phyloP scores from a whole-genome alignment of 1,140 invertebrate species.

The Platorchestia sp. region DNA sequence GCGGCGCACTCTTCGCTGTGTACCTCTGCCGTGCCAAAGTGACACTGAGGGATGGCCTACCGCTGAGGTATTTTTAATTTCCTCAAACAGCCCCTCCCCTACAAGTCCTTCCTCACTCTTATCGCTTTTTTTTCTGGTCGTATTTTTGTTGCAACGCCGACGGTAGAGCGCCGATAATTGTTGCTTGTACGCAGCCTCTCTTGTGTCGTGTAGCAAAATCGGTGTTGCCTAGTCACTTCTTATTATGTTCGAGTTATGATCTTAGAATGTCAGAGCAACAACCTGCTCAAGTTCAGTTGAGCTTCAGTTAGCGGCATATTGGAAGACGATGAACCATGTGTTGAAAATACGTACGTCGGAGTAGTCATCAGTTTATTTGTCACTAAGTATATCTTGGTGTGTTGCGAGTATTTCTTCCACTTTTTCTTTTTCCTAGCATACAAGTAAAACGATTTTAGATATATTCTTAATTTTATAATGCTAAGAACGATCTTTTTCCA shows the following conservation, averaged over 20 bases:
- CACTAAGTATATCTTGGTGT: not conserved
- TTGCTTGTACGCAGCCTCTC: not conserved
- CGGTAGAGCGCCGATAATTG: conserved; percentile 52
- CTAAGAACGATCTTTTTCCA: not conserved
- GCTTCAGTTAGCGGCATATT: not conserved
- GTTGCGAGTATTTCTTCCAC: no score
- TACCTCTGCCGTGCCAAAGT: conserved; percentile 44
- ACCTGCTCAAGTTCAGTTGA: not conserved
- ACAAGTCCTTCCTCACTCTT: conserved; percentile 41
- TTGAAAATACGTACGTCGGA: not conserved
- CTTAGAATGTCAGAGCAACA: no score
- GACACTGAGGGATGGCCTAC: conserved; percentile 52
- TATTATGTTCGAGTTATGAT: not conserved
- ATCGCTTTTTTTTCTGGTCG: conserved; percentile 35
- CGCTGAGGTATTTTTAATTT: conserved; percentile 53
- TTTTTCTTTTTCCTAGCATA: no score
- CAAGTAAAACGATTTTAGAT: no score
- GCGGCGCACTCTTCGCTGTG: conserved; percentile 37
- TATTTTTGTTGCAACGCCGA: conserved; percentile 39
- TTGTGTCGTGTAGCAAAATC: not conserved
- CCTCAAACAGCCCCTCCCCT: conserved; percentile 46
- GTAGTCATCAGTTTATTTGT: not conserved
- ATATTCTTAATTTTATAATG: no score
- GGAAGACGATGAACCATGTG: not conserved
- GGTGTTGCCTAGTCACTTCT: not conserved